Percentiles rank a stretch among this genome's conserved stretches.
These are phyloP conservation scores for Echinops telfairi DNA, from an alignment of 2,113 vertebrate genomes.

Conservation along the genomic window DNA sequence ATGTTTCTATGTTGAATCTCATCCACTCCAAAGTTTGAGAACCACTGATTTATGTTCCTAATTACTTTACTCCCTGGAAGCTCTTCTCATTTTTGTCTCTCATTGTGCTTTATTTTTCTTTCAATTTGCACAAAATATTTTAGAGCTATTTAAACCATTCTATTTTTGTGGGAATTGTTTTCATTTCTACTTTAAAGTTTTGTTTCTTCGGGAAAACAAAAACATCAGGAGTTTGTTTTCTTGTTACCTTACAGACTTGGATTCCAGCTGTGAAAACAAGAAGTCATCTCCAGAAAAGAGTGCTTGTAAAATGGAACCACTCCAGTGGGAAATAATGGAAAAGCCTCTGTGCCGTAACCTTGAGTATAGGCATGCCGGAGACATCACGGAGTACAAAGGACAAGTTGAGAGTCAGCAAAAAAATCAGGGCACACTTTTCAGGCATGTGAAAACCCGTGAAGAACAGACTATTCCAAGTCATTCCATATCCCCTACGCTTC, in stretches of 20 bases:
- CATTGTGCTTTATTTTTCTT: too few relatives aligned
- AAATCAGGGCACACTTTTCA: not conserved
- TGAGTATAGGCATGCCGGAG: not conserved
- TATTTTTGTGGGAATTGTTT: too few relatives aligned
- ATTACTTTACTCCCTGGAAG: too few relatives aligned
- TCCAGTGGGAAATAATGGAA: not conserved
- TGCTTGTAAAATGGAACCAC: not conserved
- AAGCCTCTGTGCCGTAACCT: not conserved
- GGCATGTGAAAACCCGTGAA: conserved; percentile 6
- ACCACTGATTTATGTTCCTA: too few relatives aligned
- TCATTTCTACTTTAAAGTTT: not conserved
- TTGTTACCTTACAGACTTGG: conserved; percentile 12
- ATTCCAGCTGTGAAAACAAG: not conserved
- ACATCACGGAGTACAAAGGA: not conserved
- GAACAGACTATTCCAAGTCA: not conserved
- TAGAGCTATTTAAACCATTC: too few relatives aligned
- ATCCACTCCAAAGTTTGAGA: too few relatives aligned
- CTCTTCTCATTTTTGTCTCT: too few relatives aligned
- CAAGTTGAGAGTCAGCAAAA: not conserved
- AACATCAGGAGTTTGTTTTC: not conserved
- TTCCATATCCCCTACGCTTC: not conserved
- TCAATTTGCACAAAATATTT: too few relatives aligned
- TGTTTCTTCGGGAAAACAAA: not conserved
- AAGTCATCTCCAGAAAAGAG: not conserved
- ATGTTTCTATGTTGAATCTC: too few relatives aligned